Evolutionary conservation across 2,888 invertebrate genomes (phyloP), one percentile per base, ranked within the genome.

Genomic region (Microplitis manilae): DNA sequence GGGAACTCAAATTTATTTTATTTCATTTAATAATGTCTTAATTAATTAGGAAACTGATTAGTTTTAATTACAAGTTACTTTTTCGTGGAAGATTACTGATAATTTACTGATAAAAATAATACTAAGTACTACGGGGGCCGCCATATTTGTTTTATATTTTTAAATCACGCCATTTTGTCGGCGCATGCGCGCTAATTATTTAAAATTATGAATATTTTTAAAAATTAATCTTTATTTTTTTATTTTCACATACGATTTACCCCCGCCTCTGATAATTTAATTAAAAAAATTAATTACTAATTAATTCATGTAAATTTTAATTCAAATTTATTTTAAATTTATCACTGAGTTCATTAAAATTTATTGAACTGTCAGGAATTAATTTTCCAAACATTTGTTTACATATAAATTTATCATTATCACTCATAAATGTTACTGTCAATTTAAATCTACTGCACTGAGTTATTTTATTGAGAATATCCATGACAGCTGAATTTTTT

Each of bases 371-470:
- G 0, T 15, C n/a, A 50, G 50, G 5, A 6, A 59, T 6, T 2
- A 73, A 20, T 17, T 59, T 17, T 8, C 59, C n/a, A 59, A 83
- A 81, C 5, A 83, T 50, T 17, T 82, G 64, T 1, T 50, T 30
- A 38, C 83, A 83, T 6, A 65, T 73, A 9, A 40, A 72, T 73
- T 80, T 86, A 8, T 87, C 84, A 5, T 79, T 61, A 15, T 79
- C 62, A 2, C 78, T 73, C 83, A 88, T 82, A 50, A 87, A 87
- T 73, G 68, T 82, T 5, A 87, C 17, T 9, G 83, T 84, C 59
- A 89, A 76, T 38, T 81, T 70, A 71, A 89, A 89, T 80, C 89
- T 83, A 30, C 84, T 84, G 77, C 87, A 88, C 65, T 81, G 76
- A 74, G 83, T 83, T 7, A 88, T 69, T 64, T 77, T 81, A n/a